These are phyloP conservation scores for Meriones unguiculatus DNA, from an alignment of 2,113 vertebrate species.

Conservation along the genomic window DNA sequence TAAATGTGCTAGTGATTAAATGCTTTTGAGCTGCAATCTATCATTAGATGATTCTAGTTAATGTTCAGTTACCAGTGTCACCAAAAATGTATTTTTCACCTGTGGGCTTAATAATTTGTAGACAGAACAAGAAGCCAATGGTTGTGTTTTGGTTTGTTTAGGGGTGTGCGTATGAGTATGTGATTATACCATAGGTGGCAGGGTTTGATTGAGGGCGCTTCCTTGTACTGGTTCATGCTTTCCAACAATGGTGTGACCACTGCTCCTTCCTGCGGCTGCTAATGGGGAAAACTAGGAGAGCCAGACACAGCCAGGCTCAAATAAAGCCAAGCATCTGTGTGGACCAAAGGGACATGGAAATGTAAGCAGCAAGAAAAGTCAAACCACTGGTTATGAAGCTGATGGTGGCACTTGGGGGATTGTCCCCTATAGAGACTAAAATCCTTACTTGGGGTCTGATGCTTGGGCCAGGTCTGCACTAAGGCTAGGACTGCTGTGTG, in stretches of 20 bases:
- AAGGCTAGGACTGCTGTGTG: not conserved
- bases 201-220: not conserved
- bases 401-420: not conserved
- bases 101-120: conserved; percentile 44
- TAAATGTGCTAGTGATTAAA: conserved; percentile 39
- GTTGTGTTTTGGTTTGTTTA: not conserved
- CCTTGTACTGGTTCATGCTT: not conserved
- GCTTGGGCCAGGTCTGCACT: not conserved
- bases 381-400: not conserved
- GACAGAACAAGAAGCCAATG: not conserved
- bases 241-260: not conserved
- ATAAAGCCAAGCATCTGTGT: not conserved
- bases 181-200: not conserved
- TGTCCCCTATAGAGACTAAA: not conserved
- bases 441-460: not conserved
- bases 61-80: conserved; percentile 22
- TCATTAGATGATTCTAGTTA: conserved; percentile 21
- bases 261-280: not conserved
- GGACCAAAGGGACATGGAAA: not conserved
- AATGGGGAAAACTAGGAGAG: not conserved
- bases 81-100: conserved; percentile 11
- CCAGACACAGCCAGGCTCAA: not conserved
- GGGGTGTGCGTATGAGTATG: not conserved
- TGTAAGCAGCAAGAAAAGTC: not conserved
- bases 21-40: conserved; percentile 31